phyloP scores from a whole-genome alignment of 2,797 vertebrate species.

The Sebastes taczanowskii region DNA sequence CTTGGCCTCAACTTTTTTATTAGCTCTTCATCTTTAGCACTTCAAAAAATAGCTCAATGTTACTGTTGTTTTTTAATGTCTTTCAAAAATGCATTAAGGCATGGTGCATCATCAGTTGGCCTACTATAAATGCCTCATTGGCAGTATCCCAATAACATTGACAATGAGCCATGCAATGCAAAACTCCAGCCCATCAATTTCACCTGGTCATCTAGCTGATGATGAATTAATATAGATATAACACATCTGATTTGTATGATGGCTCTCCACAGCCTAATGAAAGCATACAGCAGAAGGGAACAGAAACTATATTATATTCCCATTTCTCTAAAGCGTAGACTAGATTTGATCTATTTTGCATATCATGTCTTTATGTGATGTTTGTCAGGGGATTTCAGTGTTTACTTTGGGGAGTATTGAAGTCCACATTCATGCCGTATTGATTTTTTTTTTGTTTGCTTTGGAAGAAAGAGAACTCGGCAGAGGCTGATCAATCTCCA shows the following conservation, averaged over 20 bases:
- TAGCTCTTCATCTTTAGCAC: background rate
- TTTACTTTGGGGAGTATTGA: background rate
- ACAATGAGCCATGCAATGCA: constrained; percentile 24
- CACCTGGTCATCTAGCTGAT: constrained; percentile 20
- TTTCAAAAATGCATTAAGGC: constrained; percentile 42
- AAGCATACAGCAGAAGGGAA: background rate
- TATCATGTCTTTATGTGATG: background rate
- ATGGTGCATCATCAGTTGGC: constrained; percentile 6
- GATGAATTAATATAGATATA: constrained; percentile 26
- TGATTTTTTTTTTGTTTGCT: background rate
- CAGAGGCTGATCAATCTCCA: background rate
- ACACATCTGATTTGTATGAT: constrained; percentile 14
- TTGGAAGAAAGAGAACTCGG: background rate
- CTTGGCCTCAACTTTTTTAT: background rate
- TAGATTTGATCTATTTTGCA: constrained; percentile 1
- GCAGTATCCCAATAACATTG: constrained; percentile 26
- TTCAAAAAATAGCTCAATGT: constrained; percentile 4
- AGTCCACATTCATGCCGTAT: background rate
- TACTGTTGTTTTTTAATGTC: background rate
- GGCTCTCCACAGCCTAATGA: background rate
- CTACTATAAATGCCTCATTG: constrained; percentile 12
- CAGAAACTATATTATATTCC: background rate
- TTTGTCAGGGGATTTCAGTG: background rate
- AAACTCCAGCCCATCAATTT: constrained; percentile 2
- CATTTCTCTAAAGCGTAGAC: background rate